Percentiles rank a stretch among this genome's conserved stretches.
Conservation (phyloP, 2,888 invertebrate genomes). For the Xestoiulus laeticollis region DNA sequence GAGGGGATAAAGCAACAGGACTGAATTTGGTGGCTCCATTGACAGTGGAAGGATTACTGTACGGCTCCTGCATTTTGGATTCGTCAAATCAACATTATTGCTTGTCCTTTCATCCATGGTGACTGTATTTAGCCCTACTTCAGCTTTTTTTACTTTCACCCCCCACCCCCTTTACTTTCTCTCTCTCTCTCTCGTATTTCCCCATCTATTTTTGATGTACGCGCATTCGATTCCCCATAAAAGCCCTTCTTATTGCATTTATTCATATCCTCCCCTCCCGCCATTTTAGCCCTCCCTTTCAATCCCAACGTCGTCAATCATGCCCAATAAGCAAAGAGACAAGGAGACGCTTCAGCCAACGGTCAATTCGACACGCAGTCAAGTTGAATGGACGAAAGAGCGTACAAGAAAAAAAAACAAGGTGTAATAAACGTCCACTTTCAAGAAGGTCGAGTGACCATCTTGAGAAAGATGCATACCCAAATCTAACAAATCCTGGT, state of each 20-base stretch:
- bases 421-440: not conserved
- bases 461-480: not conserved
- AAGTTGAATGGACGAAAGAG: not conserved
- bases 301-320: conserved; percentile 47
- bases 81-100: conserved; percentile 43
- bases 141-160: not conserved
- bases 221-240: conserved; percentile 32
- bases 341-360: conserved; percentile 24
- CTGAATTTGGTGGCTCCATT: conserved; percentile 42
- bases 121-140: conserved; percentile 15
- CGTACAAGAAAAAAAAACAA: not conserved
- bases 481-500: no score
- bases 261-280: conserved; percentile 33
- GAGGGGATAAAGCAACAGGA: not conserved
- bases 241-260: conserved; percentile 35
- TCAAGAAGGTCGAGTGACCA: not conserved
- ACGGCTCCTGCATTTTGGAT: conserved; percentile 43
- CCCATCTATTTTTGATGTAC: not conserved
- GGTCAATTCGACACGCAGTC: conserved; percentile 40
- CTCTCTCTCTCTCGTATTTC: not conserved
- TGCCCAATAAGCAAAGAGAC: conserved; percentile 30
- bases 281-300: conserved; percentile 42
- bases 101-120: conserved; percentile 42
- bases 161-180: not conserved
- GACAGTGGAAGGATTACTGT: conserved; percentile 36